Evolutionary conservation across 2,797 vertebrate species (phyloP).

Genomic region (Anableps anableps): DNA sequence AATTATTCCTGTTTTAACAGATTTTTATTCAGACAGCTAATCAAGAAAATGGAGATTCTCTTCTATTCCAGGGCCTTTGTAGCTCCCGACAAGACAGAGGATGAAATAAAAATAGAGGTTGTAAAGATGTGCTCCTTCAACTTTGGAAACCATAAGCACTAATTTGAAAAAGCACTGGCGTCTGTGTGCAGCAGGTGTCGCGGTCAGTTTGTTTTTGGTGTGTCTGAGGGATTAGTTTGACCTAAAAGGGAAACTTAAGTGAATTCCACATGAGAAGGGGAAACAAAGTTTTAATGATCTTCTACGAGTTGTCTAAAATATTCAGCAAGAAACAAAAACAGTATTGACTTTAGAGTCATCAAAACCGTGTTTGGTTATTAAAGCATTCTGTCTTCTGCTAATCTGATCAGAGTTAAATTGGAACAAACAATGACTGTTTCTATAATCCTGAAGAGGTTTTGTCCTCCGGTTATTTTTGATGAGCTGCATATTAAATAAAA

Average conservation of each 20-base stretch:
- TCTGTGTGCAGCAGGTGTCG: background rate
- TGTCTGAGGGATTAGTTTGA: background rate
- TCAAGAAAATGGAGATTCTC: background rate
- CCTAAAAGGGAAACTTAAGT: background rate
- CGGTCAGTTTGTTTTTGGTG: background rate
- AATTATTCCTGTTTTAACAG: background rate
- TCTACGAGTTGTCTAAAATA: background rate
- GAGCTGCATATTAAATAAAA: conserved; percentile 3
- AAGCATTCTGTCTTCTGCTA: background rate
- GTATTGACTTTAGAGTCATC: background rate
- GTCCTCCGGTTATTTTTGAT: background rate
- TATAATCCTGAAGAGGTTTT: background rate
- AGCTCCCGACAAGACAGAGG: background rate
- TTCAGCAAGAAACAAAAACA: background rate
- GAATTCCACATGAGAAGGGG: background rate
- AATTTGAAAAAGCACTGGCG: background rate
- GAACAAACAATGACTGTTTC: background rate
- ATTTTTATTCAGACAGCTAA: background rate
- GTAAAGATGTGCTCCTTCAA: background rate
- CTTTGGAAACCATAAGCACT: background rate
- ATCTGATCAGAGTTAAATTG: background rate
- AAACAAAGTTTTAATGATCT: background rate
- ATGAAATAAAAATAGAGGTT: conserved; percentile 1
- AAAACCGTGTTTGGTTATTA: background rate
- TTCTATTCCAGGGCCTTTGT: background rate